Evolutionary conservation across 2,888 invertebrate genomes (phyloP).

Genomic region (Volucella zonaria): DNA sequence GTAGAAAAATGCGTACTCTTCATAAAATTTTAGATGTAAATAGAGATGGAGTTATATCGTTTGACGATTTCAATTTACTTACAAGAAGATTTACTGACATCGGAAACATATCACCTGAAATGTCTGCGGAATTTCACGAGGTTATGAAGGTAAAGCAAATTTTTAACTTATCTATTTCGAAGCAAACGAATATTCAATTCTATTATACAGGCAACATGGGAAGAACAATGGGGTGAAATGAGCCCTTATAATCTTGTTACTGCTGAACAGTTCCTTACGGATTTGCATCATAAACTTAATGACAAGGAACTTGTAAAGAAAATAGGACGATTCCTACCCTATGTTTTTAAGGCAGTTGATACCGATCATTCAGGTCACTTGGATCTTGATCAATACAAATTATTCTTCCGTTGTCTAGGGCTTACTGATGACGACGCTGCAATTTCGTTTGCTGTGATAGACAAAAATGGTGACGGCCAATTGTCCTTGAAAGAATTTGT

Average conservation of each 20-base stretch:
- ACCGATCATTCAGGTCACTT: slow-evolving; percentile 91
- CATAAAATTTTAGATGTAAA: slow-evolving; percentile 92
- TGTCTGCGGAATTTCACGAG: slow-evolving; percentile 87
- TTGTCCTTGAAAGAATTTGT: slow-evolving; percentile 90
- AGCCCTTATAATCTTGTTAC: slow-evolving; percentile 91
- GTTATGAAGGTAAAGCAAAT: slow-evolving; percentile 86
- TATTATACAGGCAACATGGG: slow-evolving; percentile 87
- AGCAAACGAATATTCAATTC: slow-evolving; percentile 13
- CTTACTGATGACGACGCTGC: slow-evolving; percentile 89
- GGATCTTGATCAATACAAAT: slow-evolving; percentile 90
- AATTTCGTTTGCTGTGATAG: slow-evolving; percentile 90
- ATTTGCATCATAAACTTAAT: slow-evolving; percentile 92
- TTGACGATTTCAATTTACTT: slow-evolving; percentile 90
- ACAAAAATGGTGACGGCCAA: slow-evolving; percentile 90
- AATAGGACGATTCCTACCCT: slow-evolving; percentile 90
- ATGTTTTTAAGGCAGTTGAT: slow-evolving; percentile 93
- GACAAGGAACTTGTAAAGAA: slow-evolving; percentile 89
- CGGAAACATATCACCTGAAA: slow-evolving; percentile 87
- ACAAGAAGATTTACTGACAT: slow-evolving; percentile 89
- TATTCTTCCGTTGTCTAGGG: slow-evolving; percentile 92
- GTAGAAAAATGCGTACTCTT: slow-evolving; percentile 92
- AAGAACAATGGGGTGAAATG: slow-evolving; percentile 92
- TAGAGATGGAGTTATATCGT: slow-evolving; percentile 92
- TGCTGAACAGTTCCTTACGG: slow-evolving; percentile 91
- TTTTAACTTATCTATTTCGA: not conserved